A percentile compares a stretch with the other conserved stretches of the same genome.
Conservation (phyloP, 2,797 vertebrate genomes). For the Masticophis lateralis region DNA sequence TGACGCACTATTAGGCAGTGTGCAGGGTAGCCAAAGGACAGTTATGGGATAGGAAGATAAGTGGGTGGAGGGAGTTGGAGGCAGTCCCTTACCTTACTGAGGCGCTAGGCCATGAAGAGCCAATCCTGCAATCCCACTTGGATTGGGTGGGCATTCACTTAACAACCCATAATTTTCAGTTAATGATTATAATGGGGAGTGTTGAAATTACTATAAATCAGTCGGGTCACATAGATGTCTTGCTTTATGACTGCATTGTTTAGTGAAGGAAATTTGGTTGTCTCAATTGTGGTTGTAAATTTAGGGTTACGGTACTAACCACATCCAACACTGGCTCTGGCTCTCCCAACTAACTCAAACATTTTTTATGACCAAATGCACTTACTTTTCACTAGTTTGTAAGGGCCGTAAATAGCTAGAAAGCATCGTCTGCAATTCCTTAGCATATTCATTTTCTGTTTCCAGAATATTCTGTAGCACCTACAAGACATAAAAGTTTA, state of each 20-base stretch:
- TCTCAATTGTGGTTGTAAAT: background rate
- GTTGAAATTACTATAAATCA: background rate
- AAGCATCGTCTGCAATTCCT: conserved; percentile 91
- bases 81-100: no score
- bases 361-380: conserved; percentile 42
- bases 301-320: background rate
- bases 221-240: background rate
- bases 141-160: background rate
- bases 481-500: conserved; percentile 70
- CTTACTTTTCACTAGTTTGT: conserved; percentile 91
- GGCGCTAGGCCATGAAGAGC: background rate
- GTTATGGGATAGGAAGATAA: background rate
- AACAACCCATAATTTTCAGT: background rate
- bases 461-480: conserved; percentile 98
- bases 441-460: conserved; percentile 91
- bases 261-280: background rate
- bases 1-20: background rate
- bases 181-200: background rate
- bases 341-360: background rate
- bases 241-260: background rate
- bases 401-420: conserved; percentile 88
- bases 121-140: background rate
- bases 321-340: background rate
- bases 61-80: background rate
- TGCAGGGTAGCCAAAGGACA: background rate